phyloP scores from a whole-genome alignment of 53 echinoderm and acorn worm species.

The Hippasteria phrygiana region DNA sequence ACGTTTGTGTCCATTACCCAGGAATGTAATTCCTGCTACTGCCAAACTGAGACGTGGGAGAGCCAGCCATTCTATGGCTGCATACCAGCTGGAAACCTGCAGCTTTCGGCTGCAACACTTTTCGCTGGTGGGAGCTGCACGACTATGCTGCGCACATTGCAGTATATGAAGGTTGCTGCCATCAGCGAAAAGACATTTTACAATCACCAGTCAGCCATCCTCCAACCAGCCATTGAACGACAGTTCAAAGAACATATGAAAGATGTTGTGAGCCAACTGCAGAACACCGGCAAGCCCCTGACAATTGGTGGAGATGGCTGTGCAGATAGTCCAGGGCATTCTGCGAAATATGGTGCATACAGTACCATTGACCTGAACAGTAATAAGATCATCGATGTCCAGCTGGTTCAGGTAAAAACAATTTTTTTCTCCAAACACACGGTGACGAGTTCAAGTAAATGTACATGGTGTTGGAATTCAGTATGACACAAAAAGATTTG shows the following conservation, averaged over 20 bases:
- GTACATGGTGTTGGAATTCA: no score
- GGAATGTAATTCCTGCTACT: neutral
- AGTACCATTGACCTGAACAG: slow-evolving; percentile 10
- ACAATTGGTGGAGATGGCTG: slow-evolving; percentile 43
- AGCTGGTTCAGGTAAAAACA: slow-evolving; percentile 60
- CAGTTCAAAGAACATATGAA: slow-evolving; percentile 4
- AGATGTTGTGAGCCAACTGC: neutral
- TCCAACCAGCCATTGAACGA: slow-evolving; percentile 35
- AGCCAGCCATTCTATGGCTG: slow-evolving; percentile 25
- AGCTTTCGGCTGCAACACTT: slow-evolving; percentile 64
- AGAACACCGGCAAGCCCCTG: neutral
- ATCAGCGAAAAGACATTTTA: slow-evolving; percentile 4
- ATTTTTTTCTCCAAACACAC: no score
- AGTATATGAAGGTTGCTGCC: neutral
- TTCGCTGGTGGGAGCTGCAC: slow-evolving; percentile 62
- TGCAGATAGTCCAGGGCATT: slow-evolving; percentile 65
- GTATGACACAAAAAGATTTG: no score
- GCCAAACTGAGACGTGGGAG: neutral
- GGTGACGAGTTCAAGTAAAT: no score
- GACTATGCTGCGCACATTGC: neutral
- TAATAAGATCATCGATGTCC: slow-evolving; percentile 40
- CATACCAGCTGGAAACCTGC: slow-evolving; percentile 59
- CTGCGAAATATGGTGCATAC: slow-evolving; percentile 58
- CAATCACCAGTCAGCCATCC: neutral
- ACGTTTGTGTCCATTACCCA: slow-evolving; percentile 8